Evolutionary conservation across 1,140 invertebrate species (phyloP).

Genomic region (Antheraea mylitta): DNA sequence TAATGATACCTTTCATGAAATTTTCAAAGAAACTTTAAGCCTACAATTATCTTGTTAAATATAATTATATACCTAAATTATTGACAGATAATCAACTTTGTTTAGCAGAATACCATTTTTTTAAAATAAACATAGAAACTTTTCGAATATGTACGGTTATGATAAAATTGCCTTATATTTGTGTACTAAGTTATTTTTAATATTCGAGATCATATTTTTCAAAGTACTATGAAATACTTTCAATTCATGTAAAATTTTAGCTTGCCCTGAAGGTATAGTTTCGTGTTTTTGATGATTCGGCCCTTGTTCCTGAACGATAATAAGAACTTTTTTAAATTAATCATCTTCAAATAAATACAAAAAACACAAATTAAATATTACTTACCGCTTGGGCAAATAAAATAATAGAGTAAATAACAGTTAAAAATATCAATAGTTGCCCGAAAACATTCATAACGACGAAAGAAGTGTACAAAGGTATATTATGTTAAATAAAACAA

Average conservation of each 20-base stretch:
- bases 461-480: neutral
- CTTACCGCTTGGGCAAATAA: constrained; percentile 33
- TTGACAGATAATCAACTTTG: too few species aligned
- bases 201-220: constrained; percentile 5
- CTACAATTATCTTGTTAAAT: too few species aligned
- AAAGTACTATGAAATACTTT: constrained; percentile 12
- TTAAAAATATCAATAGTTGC: constrained; percentile 13
- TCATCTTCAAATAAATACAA: neutral
- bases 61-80: too few species aligned
- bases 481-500: neutral
- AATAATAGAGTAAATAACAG: constrained; percentile 20
- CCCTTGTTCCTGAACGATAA: constrained; percentile 22
- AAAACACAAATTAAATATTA: constrained; percentile 12
- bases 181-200: neutral
- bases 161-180: neutral
- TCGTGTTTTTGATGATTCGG: constrained; percentile 14
- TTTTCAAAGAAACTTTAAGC: too few species aligned
- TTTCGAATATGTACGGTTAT: neutral
- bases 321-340: neutral
- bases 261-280: constrained; percentile 3
- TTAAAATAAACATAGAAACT: too few species aligned
- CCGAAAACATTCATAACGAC: constrained; percentile 12
- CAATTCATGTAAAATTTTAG: constrained; percentile 10
- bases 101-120: too few species aligned
- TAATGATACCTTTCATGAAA: too few species aligned